Evolutionary conservation across 2,113 vertebrate genomes (phyloP).

Genomic region (Phycodurus eques): DNA sequence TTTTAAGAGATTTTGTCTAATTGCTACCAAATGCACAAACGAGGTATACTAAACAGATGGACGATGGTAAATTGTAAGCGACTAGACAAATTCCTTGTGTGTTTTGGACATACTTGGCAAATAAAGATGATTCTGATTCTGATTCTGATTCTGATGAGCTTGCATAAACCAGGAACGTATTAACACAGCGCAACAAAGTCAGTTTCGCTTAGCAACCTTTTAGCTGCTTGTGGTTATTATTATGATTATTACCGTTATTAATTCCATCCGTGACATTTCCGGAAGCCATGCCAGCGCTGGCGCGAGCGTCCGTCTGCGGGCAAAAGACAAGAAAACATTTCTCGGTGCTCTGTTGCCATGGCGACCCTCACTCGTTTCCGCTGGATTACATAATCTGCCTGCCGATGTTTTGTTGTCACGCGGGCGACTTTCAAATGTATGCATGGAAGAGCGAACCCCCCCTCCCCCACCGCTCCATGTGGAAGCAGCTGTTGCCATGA

Average conservation of each 20-base stretch:
- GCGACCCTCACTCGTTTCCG: conserved; percentile 31
- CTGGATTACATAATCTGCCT: neutral
- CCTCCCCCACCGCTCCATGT: conserved; percentile 17
- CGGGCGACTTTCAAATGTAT: conserved; percentile 49
- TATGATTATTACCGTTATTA: conserved; percentile 1
- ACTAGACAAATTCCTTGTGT: too few relatives aligned
- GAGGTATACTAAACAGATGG: too few relatives aligned
- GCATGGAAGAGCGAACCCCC: conserved; percentile 18
- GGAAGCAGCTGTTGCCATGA: conserved; percentile 75
- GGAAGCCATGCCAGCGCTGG: conserved; percentile 44
- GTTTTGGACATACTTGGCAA: too few relatives aligned
- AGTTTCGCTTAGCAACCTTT: neutral
- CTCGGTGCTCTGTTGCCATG: conserved; percentile 58
- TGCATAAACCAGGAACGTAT: neutral
- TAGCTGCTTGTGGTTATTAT: neutral
- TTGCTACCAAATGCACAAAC: too few relatives aligned
- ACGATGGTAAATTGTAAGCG: too few relatives aligned
- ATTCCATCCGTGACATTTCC: conserved; percentile 59
- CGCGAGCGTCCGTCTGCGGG: conserved; percentile 27
- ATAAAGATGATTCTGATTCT: too few relatives aligned
- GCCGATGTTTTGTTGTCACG: conserved; percentile 33
- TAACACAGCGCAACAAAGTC: neutral
- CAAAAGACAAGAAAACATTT: conserved; percentile 48
- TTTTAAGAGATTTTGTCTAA: too few relatives aligned
- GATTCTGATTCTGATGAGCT: neutral